Conservation (phyloP, 2,113 vertebrate species). For the Thalassarche chlororhynchos region DNA sequence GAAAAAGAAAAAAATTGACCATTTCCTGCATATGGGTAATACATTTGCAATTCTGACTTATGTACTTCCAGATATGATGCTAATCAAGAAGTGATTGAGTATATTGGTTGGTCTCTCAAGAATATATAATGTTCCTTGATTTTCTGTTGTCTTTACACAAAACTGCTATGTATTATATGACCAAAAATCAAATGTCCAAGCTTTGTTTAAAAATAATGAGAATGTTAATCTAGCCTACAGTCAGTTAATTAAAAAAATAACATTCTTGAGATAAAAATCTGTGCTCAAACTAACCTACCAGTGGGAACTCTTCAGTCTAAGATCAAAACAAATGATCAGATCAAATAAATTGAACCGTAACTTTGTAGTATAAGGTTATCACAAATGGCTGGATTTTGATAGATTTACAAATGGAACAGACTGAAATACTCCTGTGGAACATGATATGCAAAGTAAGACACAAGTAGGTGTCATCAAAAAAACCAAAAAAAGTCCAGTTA, state of each 20-base stretch:
- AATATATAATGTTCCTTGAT: not conserved
- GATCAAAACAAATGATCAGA: not conserved
- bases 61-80: not conserved
- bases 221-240: not conserved
- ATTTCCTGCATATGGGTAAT: not conserved
- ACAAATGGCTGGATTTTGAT: not conserved
- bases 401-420: not conserved
- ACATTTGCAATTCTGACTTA: not conserved
- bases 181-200: not conserved
- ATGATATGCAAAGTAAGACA: not conserved
- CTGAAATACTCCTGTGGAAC: not conserved
- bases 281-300: not conserved
- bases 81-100: not conserved
- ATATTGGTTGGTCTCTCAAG: not conserved
- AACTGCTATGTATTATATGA: not conserved
- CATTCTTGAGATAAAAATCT: not conserved
- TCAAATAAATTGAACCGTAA: not conserved
- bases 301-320: not conserved
- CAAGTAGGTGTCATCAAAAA: not conserved
- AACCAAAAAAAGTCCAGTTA: not conserved
- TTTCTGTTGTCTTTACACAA: not conserved
- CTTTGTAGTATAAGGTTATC: not conserved
- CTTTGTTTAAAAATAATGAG: not conserved
- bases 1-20: accelerated
- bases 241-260: not conserved